Base-by-base conservation (phyloP, 2,888 invertebrate species). In the Coelinius sp. region DNA sequence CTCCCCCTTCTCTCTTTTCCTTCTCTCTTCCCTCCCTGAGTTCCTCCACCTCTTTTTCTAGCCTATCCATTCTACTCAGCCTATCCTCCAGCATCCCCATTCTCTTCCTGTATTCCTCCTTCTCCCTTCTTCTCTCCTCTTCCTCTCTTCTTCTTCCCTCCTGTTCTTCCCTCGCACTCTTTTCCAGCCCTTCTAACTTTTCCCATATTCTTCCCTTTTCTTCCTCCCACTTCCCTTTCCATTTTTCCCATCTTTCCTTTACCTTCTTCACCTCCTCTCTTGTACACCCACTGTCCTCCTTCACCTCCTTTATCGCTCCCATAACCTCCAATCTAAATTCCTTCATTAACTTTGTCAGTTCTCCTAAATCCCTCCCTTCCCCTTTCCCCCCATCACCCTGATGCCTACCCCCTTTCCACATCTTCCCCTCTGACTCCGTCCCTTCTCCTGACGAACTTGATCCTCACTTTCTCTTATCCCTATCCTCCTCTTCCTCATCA, bases 131-230 rank as follows among this genome's bases (percentile, higher is more conserved):
- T 24, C 76, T 46, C 70, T 66, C 75, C 14, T 59, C 12, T 22
- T 59, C 27, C 17, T 22, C n/a, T 3, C n/a, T 44, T 24, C 25
- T 12, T 59, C 44, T 71, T 67, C 70, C 14, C 71, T 44, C 75
- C 73, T 66, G 67, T 74, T 68, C 76, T 74, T 76, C 8, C 20
- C n/a, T 17, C 52, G 12, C 17, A 12, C 27, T 35, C 22, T 17
- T 20, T 53, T 46, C 14, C 65, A 46, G 44, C 68, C 52, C 10
- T 24, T 8, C 20, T 6, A 12, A 12, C 24, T 4, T 38, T n/a
- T 22, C 12, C 5, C 1, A 52, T 4, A 8, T 20, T 52, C 6
- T 52, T 22, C 10, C 38, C 10, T n/a, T 52, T 52, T 52, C 52
- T 22, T 52, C 52, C 8, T 24, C 24, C 52, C 52, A 52, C 22